Conservation (phyloP, 2,113 vertebrate species). For the Leptocoma aspasia region DNA sequence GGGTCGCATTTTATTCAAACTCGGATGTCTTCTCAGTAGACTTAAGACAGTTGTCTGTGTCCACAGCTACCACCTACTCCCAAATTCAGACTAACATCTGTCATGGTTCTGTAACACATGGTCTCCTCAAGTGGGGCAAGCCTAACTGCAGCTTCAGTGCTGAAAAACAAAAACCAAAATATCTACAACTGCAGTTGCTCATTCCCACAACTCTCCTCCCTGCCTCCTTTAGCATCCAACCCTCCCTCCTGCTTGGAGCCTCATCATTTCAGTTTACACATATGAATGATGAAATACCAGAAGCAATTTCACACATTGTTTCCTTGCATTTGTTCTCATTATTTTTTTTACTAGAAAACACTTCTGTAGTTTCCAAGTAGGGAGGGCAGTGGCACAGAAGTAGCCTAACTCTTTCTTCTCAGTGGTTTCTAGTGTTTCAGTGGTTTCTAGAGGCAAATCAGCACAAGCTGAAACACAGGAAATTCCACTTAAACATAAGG, state of each 20-base stretch:
- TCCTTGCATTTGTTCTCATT: neutral
- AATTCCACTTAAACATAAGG: neutral
- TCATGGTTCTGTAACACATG: neutral
- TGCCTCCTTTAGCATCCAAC: neutral
- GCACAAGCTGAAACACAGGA: neutral
- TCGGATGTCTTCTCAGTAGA: neutral
- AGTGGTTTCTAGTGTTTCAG: neutral
- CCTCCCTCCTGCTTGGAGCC: neutral
- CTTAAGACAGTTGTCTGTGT: neutral
- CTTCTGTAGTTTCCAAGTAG: neutral
- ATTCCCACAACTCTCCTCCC: neutral
- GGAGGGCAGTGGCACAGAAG: neutral
- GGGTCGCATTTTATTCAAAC: neutral
- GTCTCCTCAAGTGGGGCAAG: neutral
- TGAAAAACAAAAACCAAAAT: neutral
- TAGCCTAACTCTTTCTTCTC: neutral
- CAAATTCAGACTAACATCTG: neutral
- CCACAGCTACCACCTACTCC: neutral
- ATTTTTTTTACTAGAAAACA: neutral
- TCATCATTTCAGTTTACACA: neutral
- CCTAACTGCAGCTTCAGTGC: neutral
- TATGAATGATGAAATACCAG: conserved; percentile 5
- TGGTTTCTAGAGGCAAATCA: neutral
- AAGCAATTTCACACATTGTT: conserved; percentile 35
- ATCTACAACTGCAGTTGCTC: neutral